Conservation (phyloP, 2,113 vertebrate species). For the Xenopus tropicalis region UCB_Xtro_10.0 CM004449.2:42260501-42261000, state of each 20-base stretch:
- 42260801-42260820: constrained; percentile 22
- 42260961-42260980: background rate
- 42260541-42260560: too few species aligned
- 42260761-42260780: constrained; percentile 11
- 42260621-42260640: constrained; percentile 4
- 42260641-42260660: background rate
- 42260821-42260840: constrained; percentile 14
- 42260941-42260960: background rate
- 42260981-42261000: too few species aligned
- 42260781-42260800: constrained; percentile 12
- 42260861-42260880: constrained; percentile 4
- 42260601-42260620: background rate
- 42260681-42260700: constrained; percentile 5
- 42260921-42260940: background rate
- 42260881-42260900: constrained; percentile 9
- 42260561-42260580: background rate
- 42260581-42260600: background rate
- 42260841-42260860: background rate
- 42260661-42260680: background rate
- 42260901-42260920: background rate
- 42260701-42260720: background rate
- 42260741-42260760: background rate
- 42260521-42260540: too few species aligned
- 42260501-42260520: too few species aligned
- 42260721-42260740: background rate